phyloP scores from a whole-genome alignment of 2,888 invertebrate genomes.

The Acleris holmiana region DNA sequence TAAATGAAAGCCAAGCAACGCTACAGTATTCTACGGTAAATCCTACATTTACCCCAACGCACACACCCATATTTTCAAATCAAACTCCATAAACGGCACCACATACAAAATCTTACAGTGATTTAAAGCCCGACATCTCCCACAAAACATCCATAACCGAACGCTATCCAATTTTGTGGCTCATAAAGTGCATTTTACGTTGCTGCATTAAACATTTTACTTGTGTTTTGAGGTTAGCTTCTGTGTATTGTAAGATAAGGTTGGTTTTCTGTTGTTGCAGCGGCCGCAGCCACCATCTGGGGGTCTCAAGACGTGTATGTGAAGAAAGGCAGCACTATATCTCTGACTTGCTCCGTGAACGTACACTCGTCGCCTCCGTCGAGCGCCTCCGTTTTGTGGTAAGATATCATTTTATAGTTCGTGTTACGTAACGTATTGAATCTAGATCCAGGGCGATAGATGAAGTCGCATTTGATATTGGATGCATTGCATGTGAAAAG shows the following conservation, averaged over 20 bases:
- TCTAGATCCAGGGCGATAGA: no score
- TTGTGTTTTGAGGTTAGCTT: neutral
- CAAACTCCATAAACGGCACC: conserved; percentile 24
- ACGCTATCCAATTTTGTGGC: conserved; percentile 28
- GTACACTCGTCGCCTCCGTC: conserved; percentile 91
- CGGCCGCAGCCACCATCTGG: conserved; percentile 93
- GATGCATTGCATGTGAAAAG: conserved; percentile 42
- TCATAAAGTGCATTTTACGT: conserved; percentile 37
- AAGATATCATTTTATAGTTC: conserved; percentile 48
- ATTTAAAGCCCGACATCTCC: conserved; percentile 15
- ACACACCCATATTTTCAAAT: conserved; percentile 25
- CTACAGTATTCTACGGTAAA: neutral
- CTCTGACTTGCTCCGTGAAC: conserved; percentile 94
- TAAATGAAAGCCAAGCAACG: no score
- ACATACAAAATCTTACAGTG: conserved; percentile 29
- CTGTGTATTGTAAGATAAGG: conserved; percentile 41
- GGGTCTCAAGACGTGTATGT: conserved; percentile 95
- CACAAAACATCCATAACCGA: conserved; percentile 19
- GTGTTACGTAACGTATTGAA: neutral
- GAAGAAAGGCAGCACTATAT: conserved; percentile 95
- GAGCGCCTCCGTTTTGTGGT: conserved; percentile 88
- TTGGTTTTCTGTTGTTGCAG: conserved; percentile 83
- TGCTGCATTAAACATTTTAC: conserved; percentile 19
- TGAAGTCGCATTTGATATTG: neutral
- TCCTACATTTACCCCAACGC: neutral